Evolutionary conservation across 2,113 vertebrate genomes (phyloP), one percentile per base, ranked within the genome.

Genomic region (Turnix velox): DNA sequence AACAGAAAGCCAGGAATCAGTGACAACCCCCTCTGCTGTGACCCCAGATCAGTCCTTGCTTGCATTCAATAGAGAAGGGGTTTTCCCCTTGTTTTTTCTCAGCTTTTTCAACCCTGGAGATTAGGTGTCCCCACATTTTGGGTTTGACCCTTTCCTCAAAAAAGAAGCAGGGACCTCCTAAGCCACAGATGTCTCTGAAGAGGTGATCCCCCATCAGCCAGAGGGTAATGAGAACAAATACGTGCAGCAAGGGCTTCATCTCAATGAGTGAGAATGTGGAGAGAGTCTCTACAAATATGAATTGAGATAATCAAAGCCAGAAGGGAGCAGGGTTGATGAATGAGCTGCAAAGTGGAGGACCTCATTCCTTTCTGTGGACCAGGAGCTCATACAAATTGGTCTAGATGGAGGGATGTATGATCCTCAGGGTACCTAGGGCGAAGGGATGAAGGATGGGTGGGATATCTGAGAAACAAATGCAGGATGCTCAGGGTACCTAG

Each of bases 221-320:
- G 55, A 39, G 40, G 11, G 35, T n/a, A 76, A 62, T 37, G 46
- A 80, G 58, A 33, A 18, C 48, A 71, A 91, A 69, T 17, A 31
- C 16, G 27, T 43, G 40, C 11, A 2, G 1, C 51, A 31, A 2
- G 0, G 55, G 31, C 24, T 51, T 52, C 67, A 18, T 33, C 3
- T 5, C 59, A 48, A 33, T 1, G 1, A 19, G 33, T 0, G 3
- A 72, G n/a, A 2, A 2, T 1, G 0, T 19, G 7, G 67, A 67
- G 14, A 24, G 23, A 30, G 31, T 37, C 62, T 79, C 33, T 43
- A 73, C 55, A 89, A 76, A 81, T 73, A 77, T 30, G 42, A 54
- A 57, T 30, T 48, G 67, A 76, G 62, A 33, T 20, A n/a, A 67
- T 62, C 22, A 63, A 68, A 79, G 58, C 16, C 3, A 10, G 27